These are phyloP conservation scores for Spodoptera frugiperda DNA, from an alignment of 1,140 invertebrate genomes.

Conservation along the genomic window DNA sequence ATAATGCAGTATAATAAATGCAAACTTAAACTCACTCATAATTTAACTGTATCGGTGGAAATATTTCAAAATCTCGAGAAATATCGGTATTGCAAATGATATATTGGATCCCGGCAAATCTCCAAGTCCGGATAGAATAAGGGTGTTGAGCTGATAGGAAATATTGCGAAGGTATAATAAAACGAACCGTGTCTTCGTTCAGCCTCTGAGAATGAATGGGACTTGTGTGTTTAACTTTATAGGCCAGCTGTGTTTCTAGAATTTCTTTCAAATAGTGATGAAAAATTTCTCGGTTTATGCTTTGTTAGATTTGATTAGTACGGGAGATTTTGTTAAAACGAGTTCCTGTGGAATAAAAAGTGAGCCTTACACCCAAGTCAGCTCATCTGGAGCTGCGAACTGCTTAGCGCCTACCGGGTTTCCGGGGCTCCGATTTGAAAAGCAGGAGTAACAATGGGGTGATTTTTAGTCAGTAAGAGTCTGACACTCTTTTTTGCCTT, in stretches of 20 bases:
- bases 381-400: no score
- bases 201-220: constrained; percentile 30
- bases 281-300: background rate
- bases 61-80: constrained; percentile 14
- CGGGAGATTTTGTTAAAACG: no score
- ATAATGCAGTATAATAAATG: background rate
- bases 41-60: background rate
- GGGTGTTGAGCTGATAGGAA: constrained; percentile 31
- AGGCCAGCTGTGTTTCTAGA: constrained; percentile 5
- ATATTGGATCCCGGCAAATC: constrained; percentile 9
- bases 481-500: no score
- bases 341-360: no score
- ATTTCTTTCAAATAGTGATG: no score
- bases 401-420: no score
- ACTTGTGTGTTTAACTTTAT: constrained; percentile 40
- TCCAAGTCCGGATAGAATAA: constrained; percentile 36
- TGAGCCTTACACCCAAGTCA: no score
- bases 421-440: no score
- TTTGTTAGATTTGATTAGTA: no score
- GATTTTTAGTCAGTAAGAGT: no score
- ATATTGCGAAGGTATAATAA: constrained; percentile 37
- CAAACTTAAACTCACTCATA: background rate
- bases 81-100: constrained; percentile 28
- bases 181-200: constrained; percentile 13
- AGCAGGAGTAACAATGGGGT: no score